Base-by-base conservation (phyloP, 1,140 invertebrate species). In the Euwallacea fornicatus region DNA sequence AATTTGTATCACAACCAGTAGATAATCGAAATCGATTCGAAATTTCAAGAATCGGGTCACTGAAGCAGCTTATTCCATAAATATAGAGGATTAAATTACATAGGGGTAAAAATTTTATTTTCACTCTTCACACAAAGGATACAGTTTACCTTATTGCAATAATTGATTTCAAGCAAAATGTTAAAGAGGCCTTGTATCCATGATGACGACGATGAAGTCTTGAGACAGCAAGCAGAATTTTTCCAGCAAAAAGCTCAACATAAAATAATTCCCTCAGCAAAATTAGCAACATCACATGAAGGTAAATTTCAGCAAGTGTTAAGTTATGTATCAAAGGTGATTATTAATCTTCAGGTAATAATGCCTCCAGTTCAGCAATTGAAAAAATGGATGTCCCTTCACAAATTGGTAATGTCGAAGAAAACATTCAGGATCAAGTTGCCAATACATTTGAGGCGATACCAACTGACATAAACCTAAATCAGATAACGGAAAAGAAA, bases 211-310 rank as follows among this genome's bases (percentile, higher is more conserved):
- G 56, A 68, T 41, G 66, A 60, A 54, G 54, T 66, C 11, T 82
- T 91, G 13, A 85, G 83, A 50, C 86, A 90, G 85, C 90, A 91
- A 76, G 85, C 88, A 71, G 87, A 89, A 62, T 93, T 89, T 76
- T 75, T 88, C 2, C 81, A 80, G 55, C 78, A 82, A 7, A 79
- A 81, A 60, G 77, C 82, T 21, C 82, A 86, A 74, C 85, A 85
- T 69, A 81, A 83, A 58, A 77, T 85, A 13, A 80, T 85, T 61
- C 85, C 88, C 2, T 84, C 88, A 0, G 88, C 87, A 1, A 86
- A 86, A 76, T 81, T 88, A 53, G n/a, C n/a, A n/a, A 33, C 21
- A 33, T 33, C 21, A 33, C 21, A 33, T 33, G 21, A 33, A 33
- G 4, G 21, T 33, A 33, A 33, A 4, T 2, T 33, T 33, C 21